Base-by-base conservation (phyloP, 2,797 vertebrate species). In the Hoplostethus atlanticus region DNA sequence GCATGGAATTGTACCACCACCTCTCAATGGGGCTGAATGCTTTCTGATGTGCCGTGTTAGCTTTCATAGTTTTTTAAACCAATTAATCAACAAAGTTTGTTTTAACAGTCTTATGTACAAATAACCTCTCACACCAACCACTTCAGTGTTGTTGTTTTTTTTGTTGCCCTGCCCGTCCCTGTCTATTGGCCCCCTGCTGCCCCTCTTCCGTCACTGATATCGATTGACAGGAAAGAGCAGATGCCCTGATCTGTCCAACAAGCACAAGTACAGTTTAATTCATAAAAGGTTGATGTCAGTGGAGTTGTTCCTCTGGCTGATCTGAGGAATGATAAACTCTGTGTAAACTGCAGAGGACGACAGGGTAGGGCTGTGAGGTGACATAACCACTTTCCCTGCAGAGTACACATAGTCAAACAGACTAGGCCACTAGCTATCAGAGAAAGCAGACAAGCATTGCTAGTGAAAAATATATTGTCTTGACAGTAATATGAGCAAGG, bases 341-440 rank as follows among this genome's bases (percentile, higher is more conserved):
- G 52, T 51, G 15, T 28, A 71, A 76, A 86, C 76, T 77, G 11
- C 21, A 21, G 21, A 21, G 21, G 1, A 21, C 1, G 21, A 21
- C 21, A 21, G 21, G 21, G 54, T 42, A 60, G 52, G 50, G 73
- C 38, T 65, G 61, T 64, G 46, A 54, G 48, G 16, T 77, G 67
- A 81, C 53, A 48, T 71, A 80, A 76, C 38, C 63, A 57, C 47
- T 47, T n/a, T 56, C 11, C 34, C 48, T 42, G 9, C 10, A 12
- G 31, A 50, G 30, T 57, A 44, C 25, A 63, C 4, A 0, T 28
- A 52, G 44, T 64, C 54, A 74, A 71, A 21, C 21, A 34, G 40
- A 21, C 17, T 66, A 34, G 6, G n/a, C 6, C 34, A 44, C 25
- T 0, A 9, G 5, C 11, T 42, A 42, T 3, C 40, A 10, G 9